phyloP scores from a whole-genome alignment of 2,888 invertebrate genomes.

The Cheilosia soror region DNA sequence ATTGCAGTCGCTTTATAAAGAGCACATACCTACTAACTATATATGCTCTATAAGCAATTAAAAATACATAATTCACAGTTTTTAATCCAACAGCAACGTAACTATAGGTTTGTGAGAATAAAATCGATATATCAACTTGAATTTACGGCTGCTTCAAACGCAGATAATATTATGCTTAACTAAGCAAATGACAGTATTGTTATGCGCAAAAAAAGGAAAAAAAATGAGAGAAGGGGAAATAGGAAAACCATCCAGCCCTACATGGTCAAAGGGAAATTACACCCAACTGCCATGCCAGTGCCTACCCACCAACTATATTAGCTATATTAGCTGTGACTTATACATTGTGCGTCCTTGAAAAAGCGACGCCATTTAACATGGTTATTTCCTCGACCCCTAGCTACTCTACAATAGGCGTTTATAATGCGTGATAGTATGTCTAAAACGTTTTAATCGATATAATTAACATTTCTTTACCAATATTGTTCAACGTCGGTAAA shows the following conservation, averaged over 20 bases:
- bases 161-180: slow-evolving; percentile 60
- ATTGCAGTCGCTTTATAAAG: too few species aligned
- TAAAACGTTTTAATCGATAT: slow-evolving; percentile 12
- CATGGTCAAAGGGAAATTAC: slow-evolving; percentile 31
- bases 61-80: too few species aligned
- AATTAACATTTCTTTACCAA: slow-evolving; percentile 2
- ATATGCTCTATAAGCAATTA: too few species aligned
- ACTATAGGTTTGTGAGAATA: slow-evolving; percentile 14
- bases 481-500: neutral
- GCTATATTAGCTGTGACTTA: neutral
- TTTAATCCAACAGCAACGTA: neutral
- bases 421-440: neutral
- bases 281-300: neutral
- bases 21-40: too few species aligned
- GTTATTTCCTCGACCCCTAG: neutral
- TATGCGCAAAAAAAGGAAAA: slow-evolving; percentile 30
- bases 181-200: slow-evolving; percentile 51
- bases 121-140: slow-evolving; percentile 51
- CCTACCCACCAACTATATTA: neutral
- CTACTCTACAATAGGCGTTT: neutral
- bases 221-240: neutral
- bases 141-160: slow-evolving; percentile 43
- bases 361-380: neutral
- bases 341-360: slow-evolving; percentile 18
- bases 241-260: slow-evolving; percentile 1